Base-by-base conservation (phyloP, 92 coral and sea anemone species). In the Paramuricea clavata region DNA sequence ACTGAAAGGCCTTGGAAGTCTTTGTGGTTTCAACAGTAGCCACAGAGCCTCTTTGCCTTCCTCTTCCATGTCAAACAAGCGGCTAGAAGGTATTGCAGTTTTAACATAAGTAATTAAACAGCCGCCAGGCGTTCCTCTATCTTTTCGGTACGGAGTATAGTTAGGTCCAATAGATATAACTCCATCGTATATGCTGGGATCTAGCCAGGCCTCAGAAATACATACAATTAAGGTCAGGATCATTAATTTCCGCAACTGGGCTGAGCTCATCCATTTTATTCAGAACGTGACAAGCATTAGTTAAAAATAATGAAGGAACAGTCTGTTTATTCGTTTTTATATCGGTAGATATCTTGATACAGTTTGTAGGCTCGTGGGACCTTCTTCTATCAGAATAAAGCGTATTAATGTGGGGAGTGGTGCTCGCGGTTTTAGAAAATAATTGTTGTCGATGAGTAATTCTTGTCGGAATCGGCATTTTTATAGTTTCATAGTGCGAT, bases 1-100 rank as follows among this genome's bases (percentile, higher is more conserved):
- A 61, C 87, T 82, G 76, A 61, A 82, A 41, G 87, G 78, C 65
- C 87, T 36, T 35, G 87, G 68, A 19, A 70, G 30, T 49, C 87
- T 83, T 43, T 78, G 35, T 32, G 69, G 81, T 71, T 83, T 69
- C 56, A 69, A 69, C 36, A 83, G 2, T 2, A 83, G 28, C 87
- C 85, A 81, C 17, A 60, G 26, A 60, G 36, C 74, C 54, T 81
- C 85, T 60, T 81, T 81, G n/a, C 74, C 52, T 13, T 81, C 74
- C 49, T 30, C 72, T n/a, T 81, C 85, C 25, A 81, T 0, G 8
- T 82, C 26, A 3, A 26, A 49, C 62, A 82, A 49, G 9, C 86
- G 86, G 7, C 16, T 82, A 34, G 78, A 34, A 10, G 86, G 86
- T 35, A 82, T 41, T 16, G 22, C n/a, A n/a, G n/a, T n/a, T n/a